phyloP scores from a whole-genome alignment of 2,888 invertebrate genomes.

The Acleris literana region DNA sequence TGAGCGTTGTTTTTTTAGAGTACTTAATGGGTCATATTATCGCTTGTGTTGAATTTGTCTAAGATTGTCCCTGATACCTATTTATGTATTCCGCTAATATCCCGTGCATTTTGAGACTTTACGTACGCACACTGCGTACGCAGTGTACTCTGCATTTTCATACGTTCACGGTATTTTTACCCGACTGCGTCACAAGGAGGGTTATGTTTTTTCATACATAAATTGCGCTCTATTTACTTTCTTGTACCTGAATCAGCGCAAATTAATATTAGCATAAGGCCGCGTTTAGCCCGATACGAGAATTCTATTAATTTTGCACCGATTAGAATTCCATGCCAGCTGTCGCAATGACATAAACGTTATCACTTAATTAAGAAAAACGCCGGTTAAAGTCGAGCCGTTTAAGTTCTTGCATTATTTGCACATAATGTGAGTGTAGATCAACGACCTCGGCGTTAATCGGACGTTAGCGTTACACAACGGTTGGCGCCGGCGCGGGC shows the following conservation, averaged over 20 bases:
- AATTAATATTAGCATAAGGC: not conserved
- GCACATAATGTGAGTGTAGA: conserved; percentile 60
- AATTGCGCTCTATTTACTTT: not conserved
- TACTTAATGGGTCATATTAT: no score
- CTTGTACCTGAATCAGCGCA: not conserved
- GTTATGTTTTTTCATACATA: not conserved
- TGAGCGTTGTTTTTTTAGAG: no score
- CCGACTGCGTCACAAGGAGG: no score
- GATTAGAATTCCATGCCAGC: conserved; percentile 13
- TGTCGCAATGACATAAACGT: conserved; percentile 24
- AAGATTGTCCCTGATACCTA: no score
- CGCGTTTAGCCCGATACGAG: not conserved
- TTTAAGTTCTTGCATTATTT: conserved; percentile 39
- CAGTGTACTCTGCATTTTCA: not conserved
- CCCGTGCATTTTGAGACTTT: no score
- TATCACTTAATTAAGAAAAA: conserved; percentile 32
- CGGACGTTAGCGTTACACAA: conserved; percentile 77
- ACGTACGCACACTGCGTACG: no score
- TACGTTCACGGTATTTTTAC: not conserved
- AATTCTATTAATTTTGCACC: not conserved
- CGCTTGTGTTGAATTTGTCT: no score
- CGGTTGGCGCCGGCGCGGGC: conserved; percentile 74
- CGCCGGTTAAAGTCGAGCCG: conserved; percentile 26
- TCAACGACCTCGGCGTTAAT: conserved; percentile 74
- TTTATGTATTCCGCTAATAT: no score